phyloP scores from a whole-genome alignment of 2,797 vertebrate genomes.

The Pangasius krempfi region DNA sequence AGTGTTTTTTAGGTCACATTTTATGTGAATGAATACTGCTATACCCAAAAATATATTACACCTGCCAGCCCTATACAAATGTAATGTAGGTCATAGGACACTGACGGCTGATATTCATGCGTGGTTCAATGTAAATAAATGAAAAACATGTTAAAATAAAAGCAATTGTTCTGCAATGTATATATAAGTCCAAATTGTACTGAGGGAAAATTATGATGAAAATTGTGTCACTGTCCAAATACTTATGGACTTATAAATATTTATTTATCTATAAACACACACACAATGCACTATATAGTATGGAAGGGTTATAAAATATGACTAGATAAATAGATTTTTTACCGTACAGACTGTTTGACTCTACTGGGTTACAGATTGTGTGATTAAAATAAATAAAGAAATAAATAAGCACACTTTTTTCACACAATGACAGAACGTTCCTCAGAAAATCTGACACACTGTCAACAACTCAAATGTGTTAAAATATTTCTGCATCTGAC shows the following conservation, averaged over 20 bases:
- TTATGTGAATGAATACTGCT: background rate
- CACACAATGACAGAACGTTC: constrained; percentile 43
- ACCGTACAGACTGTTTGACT: background rate
- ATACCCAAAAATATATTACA: background rate
- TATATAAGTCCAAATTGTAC: too few relatives aligned
- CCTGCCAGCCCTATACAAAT: background rate
- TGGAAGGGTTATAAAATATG: too few relatives aligned
- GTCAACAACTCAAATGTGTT: constrained; percentile 47
- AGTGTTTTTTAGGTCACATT: background rate
- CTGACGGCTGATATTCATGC: background rate
- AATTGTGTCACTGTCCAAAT: too few relatives aligned
- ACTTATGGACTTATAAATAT: too few relatives aligned
- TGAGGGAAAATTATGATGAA: too few relatives aligned
- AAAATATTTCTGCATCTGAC: constrained; percentile 43
- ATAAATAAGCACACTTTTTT: constrained; percentile 32
- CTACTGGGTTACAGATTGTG: constrained; percentile 15
- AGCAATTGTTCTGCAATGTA: too few relatives aligned
- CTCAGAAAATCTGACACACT: constrained; percentile 37
- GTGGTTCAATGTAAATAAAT: background rate
- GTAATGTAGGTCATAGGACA: background rate
- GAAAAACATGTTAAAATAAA: background rate
- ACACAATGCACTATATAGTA: background rate
- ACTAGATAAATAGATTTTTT: background rate
- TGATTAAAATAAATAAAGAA: constrained; percentile 43
- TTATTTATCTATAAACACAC: too few relatives aligned